A percentile compares a stretch with the other conserved stretches of the same genome.
These are phyloP conservation scores for Netelia fuscicornis DNA, from an alignment of 2,888 invertebrate species.

Conservation along the genomic window DNA sequence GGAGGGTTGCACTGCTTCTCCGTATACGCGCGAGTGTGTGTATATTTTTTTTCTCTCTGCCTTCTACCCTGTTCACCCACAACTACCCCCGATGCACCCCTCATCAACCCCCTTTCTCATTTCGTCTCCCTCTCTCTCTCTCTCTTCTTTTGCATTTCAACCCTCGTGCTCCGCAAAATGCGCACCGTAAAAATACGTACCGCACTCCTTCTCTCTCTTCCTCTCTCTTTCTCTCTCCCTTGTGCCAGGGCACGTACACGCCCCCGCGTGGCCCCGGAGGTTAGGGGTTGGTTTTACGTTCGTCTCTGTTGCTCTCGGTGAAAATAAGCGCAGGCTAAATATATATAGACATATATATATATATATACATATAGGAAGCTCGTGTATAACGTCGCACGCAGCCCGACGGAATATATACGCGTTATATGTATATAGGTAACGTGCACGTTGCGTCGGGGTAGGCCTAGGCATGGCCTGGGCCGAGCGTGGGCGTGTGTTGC, in stretches of 20 bases:
- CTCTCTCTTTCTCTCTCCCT: slow-evolving; percentile 47
- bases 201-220: slow-evolving; percentile 20
- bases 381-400: slow-evolving; percentile 58
- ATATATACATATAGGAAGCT: slow-evolving; percentile 68
- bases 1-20: slow-evolving; percentile 36
- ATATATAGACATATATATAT: slow-evolving; percentile 28
- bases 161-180: slow-evolving; percentile 65
- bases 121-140: slow-evolving; percentile 62
- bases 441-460: slow-evolving; percentile 79
- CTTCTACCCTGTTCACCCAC: slow-evolving; percentile 45
- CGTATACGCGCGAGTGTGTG: not conserved
- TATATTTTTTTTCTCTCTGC: slow-evolving; percentile 37
- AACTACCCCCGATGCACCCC: slow-evolving; percentile 49
- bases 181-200: slow-evolving; percentile 69
- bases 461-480: slow-evolving; percentile 77
- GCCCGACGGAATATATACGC: slow-evolving; percentile 68
- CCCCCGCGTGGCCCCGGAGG: slow-evolving; percentile 79
- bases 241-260: slow-evolving; percentile 79
- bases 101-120: slow-evolving; percentile 57
- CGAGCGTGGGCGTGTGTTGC: slow-evolving; percentile 80
- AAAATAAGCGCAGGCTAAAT: slow-evolving; percentile 73
- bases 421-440: slow-evolving; percentile 69
- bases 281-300: slow-evolving; percentile 74
- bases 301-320: slow-evolving; percentile 61
- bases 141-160: slow-evolving; percentile 54